phyloP scores from a whole-genome alignment of 2,113 vertebrate genomes.

The Caranx melampygus region DNA sequence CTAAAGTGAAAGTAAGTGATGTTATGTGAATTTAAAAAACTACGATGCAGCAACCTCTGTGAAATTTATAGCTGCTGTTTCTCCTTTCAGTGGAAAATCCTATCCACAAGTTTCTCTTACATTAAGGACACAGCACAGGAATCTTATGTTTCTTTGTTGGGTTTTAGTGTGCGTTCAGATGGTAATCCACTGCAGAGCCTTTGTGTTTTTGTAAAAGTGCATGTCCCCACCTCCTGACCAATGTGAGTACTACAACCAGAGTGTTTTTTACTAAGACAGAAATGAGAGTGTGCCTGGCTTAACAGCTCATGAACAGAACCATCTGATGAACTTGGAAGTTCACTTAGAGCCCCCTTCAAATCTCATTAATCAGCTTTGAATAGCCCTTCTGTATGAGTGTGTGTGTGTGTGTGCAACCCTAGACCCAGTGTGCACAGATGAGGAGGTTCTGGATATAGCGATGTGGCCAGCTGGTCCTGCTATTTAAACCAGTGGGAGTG shows the following conservation, averaged over 20 bases:
- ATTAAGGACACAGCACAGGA: not conserved
- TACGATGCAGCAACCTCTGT: not conserved
- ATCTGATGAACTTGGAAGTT: not conserved
- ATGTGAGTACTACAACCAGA: constrained; percentile 20
- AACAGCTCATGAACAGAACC: not conserved
- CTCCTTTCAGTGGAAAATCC: not conserved
- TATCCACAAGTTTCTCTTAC: no score
- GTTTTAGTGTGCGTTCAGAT: not conserved
- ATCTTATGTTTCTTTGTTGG: not conserved
- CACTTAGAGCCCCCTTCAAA: not conserved
- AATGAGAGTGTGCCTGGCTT: not conserved
- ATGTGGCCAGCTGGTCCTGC: constrained; percentile 72
- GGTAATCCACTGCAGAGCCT: not conserved
- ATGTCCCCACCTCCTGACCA: constrained; percentile 44
- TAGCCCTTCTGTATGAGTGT: not conserved
- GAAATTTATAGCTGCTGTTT: not conserved
- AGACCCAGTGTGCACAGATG: constrained; percentile 53
- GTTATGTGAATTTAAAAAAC: not conserved
- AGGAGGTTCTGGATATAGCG: constrained; percentile 68
- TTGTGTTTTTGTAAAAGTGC: not conserved
- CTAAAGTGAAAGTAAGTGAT: not conserved
- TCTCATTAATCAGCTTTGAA: not conserved
- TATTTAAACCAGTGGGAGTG: constrained; percentile 73
- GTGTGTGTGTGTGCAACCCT: constrained; percentile 45
- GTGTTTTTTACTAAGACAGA: not conserved